Evolutionary conservation across 2,113 vertebrate genomes (phyloP).

Genomic region (Semnornis frantzii): DNA sequence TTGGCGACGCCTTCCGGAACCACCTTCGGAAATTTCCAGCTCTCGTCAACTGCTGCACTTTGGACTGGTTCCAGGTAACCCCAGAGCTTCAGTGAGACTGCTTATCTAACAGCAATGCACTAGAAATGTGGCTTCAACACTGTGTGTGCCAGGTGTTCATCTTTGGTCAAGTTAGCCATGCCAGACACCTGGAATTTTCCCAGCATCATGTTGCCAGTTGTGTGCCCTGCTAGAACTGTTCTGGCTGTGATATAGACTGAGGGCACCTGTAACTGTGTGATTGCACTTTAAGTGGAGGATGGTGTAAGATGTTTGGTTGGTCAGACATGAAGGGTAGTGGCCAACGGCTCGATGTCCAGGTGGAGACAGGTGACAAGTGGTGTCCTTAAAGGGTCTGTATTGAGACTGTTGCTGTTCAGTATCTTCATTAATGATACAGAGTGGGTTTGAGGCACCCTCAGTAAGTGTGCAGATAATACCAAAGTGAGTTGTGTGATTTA

Average conservation of each 20-base stretch:
- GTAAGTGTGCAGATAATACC: no score
- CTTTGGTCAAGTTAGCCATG: not conserved
- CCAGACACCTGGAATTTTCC: not conserved
- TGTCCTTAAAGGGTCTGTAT: no score
- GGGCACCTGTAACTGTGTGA: not conserved
- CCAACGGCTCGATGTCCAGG: no score
- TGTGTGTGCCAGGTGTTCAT: not conserved
- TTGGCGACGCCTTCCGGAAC: slow-evolving; percentile 88
- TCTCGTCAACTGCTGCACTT: slow-evolving; percentile 93
- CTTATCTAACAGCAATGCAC: not conserved
- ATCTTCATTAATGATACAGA: no score
- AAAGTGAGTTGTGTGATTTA: no score
- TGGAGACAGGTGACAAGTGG: no score
- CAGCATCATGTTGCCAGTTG: not conserved
- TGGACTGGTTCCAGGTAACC: slow-evolving; percentile 94
- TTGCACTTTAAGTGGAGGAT: not conserved
- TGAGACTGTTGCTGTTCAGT: no score
- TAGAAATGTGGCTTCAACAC: not conserved
- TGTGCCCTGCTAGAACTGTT: not conserved
- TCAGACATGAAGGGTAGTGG: no score
- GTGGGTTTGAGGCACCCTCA: no score
- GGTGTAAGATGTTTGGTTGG: no score
- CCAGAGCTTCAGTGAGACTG: not conserved
- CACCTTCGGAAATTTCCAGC: slow-evolving; percentile 88
- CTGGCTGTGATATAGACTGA: not conserved